Evolutionary conservation across 2,888 invertebrate species (phyloP), one percentile per base, ranked within the genome.

Genomic region (Hermaeophaga mercurialis): DNA sequence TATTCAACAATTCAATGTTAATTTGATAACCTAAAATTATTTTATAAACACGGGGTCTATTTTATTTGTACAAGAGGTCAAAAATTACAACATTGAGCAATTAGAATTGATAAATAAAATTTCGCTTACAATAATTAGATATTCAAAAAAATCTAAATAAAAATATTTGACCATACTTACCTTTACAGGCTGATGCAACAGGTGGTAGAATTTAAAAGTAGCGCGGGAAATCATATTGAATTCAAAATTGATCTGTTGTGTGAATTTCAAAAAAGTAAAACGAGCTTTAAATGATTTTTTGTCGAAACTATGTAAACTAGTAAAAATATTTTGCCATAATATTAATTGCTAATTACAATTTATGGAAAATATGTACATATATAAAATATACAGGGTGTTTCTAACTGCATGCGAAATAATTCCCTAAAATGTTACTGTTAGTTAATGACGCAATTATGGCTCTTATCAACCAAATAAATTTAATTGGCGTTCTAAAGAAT

Each of bases 181-280:
- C 68, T 58, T 56, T 9, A n/a, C 34, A 12, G 2, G 6, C 22
- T 12, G 11, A 14, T 31, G 55, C 66, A 65, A 64, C 66, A 67
- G 63, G 65, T 67, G 54, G 56, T 49, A 54, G 54, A 61, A 50
- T 34, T 61, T 56, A 26, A 26, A 34, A 33, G 54, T 46, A 47
- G 44, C 54, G 65, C 66, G 66, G 56, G 64, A 64, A 65, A 66
- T 59, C 65, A 66, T 65, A 43, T 7, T 22, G 3, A 15, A 47
- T 47, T 47, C 19, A 22, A 47, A 47, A 1, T 12, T 3, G 5
- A 1, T 11, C 3, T 12, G 12, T 11, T 31, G 9, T 31, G n/a
- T n/a, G n/a, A n/a, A n/a, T n/a, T n/a, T n/a, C n/a, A n/a, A n/a
- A n/a, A n/a, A n/a, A n/a, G n/a, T n/a, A n/a, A n/a, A n/a, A n/a